Evolutionary conservation across 2,113 vertebrate genomes (phyloP).

Genomic region (Ursus arctos): DNA sequence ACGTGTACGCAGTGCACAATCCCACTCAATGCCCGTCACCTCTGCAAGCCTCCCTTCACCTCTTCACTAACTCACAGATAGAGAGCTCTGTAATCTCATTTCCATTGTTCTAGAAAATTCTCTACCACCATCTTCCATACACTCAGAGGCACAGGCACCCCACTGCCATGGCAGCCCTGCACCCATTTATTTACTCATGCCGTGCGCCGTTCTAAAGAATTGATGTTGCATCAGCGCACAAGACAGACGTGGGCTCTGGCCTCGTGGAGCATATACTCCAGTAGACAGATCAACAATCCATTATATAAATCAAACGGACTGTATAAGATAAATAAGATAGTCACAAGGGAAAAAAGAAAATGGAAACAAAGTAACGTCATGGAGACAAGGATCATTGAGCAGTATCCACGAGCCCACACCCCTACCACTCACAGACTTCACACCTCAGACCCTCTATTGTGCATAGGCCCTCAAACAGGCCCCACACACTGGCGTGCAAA

Average conservation of each 20-base stretch:
- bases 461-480: neutral
- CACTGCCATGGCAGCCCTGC: neutral
- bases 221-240: accelerated
- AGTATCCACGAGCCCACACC: accelerated
- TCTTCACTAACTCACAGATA: neutral
- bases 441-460: no score
- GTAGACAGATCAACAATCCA: no score
- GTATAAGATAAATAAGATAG: neutral
- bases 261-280: neutral
- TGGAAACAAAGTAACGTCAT: neutral
- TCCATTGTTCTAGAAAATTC: neutral
- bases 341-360: neutral
- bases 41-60: neutral
- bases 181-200: no score
- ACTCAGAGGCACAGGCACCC: neutral
- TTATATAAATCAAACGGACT: neutral
- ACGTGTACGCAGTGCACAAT: no score
- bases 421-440: neutral
- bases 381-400: neutral
- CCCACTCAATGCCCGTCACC: neutral
- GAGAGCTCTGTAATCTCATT: neutral
- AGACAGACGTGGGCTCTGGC: neutral
- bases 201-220: neutral
- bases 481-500: neutral
- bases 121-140: neutral